Conservation (phyloP, 2,888 invertebrate species). For the Lapara coniferarum region DNA sequence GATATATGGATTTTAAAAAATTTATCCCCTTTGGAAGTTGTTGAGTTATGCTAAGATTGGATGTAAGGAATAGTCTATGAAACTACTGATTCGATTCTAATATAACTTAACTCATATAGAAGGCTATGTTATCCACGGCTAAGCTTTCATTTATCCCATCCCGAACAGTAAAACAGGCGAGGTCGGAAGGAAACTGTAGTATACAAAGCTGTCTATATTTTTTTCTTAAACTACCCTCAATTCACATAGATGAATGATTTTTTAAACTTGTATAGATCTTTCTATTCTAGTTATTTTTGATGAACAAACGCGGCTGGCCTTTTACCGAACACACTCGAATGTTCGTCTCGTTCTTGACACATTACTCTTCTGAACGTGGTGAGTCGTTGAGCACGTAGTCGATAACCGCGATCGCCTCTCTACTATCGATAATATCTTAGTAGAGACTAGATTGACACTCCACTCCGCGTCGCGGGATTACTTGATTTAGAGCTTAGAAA, state of each 20-base stretch:
- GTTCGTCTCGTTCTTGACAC: neutral
- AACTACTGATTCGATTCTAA: too few relatives aligned
- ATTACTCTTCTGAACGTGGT: neutral
- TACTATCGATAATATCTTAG: neutral
- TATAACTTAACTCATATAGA: too few relatives aligned
- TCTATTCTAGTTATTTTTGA: too few relatives aligned
- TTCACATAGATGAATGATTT: neutral
- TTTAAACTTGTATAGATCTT: too few relatives aligned
- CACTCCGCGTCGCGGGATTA: neutral
- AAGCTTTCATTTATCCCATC: too few relatives aligned
- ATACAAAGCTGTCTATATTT: neutral
- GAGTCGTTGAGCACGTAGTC: constrained; percentile 10
- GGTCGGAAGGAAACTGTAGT: too few relatives aligned
- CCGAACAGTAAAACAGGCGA: too few relatives aligned
- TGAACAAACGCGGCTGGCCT: neutral
- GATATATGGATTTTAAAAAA: too few relatives aligned
- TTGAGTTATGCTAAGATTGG: too few relatives aligned
- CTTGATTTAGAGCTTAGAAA: neutral
- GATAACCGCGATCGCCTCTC: neutral
- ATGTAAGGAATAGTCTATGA: too few relatives aligned
- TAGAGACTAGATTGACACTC: constrained; percentile 1
- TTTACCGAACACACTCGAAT: neutral
- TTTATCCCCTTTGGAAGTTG: too few relatives aligned
- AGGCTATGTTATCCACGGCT: too few relatives aligned
- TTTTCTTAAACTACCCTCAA: neutral